A percentile compares a stretch with the other conserved stretches of the same genome.
Evolutionary conservation across 2,888 invertebrate species (phyloP).

Genomic region (Terebella lapidaria): DNA sequence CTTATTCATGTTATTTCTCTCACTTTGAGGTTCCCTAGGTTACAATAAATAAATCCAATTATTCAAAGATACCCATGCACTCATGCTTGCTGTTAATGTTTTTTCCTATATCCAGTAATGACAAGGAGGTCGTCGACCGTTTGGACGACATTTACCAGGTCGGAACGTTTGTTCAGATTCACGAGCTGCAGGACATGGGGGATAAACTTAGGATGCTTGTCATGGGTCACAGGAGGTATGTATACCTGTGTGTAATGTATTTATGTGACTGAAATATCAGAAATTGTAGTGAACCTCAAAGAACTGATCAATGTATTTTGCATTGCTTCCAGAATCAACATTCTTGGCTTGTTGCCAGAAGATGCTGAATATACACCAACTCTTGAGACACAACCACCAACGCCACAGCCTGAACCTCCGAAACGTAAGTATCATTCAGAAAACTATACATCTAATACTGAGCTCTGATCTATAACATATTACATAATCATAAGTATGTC

Average conservation of each 20-base stretch:
- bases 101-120: conserved; percentile 59
- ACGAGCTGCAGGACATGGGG: conserved; percentile 93
- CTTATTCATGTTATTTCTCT: too few species aligned
- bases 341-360: conserved; percentile 24
- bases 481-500: too few species aligned
- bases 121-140: conserved; percentile 76
- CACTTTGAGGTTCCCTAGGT: too few species aligned
- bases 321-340: conserved; percentile 1
- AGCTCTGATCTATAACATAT: too few species aligned
- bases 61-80: too few species aligned
- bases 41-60: neutral
- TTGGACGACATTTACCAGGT: conserved; percentile 81
- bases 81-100: too few species aligned
- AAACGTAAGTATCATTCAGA: too few species aligned
- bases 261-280: neutral
- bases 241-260: neutral
- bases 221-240: conserved; percentile 74
- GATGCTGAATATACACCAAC: conserved; percentile 21
- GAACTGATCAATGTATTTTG: neutral
- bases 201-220: conserved; percentile 85
- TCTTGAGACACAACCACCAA: neutral
- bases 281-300: neutral
- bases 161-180: conserved; percentile 96
- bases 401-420: too few species aligned
- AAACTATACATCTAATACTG: too few species aligned